Base-by-base conservation (phyloP, 2,888 invertebrate genomes). In the Lordiphosa fenestrarum region DNA sequence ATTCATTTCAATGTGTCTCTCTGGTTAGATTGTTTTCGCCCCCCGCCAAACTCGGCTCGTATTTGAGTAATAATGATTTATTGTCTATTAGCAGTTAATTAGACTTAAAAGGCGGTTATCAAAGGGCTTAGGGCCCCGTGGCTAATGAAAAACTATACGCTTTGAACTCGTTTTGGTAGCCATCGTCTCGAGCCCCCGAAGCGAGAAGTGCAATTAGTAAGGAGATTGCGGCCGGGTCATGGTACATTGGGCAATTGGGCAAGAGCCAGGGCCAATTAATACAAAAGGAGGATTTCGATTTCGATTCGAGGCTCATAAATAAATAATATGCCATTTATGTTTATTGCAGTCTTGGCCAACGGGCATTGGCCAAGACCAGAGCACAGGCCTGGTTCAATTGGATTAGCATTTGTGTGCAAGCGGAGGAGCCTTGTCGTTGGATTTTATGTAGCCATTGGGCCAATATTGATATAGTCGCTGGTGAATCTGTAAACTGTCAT, bases 61-160 rank as follows among this genome's bases (percentile, higher is more conserved):
- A 78, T 84, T 78, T 78, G 77, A 81, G 82, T 85, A 83, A 83
- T 83, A 85, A 81, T 85, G 80, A 81, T 81, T 83, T 73, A 81
- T 85, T 71, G 85, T 69, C 81, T 77, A 81, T 81, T 85, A 81
- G 85, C 85, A 76, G 85, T 81, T 85, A 83, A 81, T 81, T 85
- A 81, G 80, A 83, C 77, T 83, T 81, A 81, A 81, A 85, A 83
- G 80, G 67, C 65, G 71, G 69, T 30, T 66, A 65, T 84, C 82
- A 69, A 76, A 78, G 60, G 84, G 80, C 73, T 84, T 78, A 84
- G 59, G 25, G 30, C 25, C 64, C 65, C 58, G 51, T 54, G 60
- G 66, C 84, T 84, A 78, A 84, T 82, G 84, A 84, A 84, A 78
- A 78, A 84, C 77, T 84, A 84, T 66, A 41, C 38, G 66, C 77